Evolutionary conservation across 2,113 vertebrate genomes (phyloP).

Genomic region (Brevimyrus niger): DNA sequence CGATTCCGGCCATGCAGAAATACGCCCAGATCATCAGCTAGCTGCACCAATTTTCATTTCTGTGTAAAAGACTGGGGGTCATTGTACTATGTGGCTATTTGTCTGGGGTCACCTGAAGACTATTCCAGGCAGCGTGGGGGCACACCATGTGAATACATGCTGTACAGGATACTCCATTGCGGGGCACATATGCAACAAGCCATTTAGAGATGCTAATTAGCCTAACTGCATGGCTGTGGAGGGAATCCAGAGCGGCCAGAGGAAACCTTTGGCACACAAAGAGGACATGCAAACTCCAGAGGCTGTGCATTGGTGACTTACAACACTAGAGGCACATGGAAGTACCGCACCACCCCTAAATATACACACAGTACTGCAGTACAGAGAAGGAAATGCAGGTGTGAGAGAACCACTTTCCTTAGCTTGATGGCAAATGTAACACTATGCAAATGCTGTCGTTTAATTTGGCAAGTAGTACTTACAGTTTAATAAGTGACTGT

Average conservation of each 20-base stretch:
- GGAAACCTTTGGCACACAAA: neutral
- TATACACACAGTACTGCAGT: neutral
- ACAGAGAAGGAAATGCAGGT: neutral
- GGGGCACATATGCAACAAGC: neutral
- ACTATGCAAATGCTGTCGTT: neutral
- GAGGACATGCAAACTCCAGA: neutral
- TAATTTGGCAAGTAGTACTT: neutral
- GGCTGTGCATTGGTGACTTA: neutral
- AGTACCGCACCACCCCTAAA: neutral
- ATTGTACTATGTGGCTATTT: neutral
- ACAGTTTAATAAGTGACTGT: neutral
- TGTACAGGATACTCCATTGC: neutral
- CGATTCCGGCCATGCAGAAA: neutral
- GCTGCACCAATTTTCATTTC: neutral
- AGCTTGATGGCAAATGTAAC: neutral
- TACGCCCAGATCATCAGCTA: neutral
- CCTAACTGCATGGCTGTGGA: neutral
- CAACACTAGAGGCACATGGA: neutral
- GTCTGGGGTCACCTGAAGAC: neutral
- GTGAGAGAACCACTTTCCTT: neutral
- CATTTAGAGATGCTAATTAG: neutral
- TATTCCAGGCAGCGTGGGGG: neutral
- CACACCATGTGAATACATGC: neutral
- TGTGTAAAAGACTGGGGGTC: neutral
- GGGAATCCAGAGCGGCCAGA: neutral